A percentile compares a stretch with the other conserved stretches of the same genome.
Conservation (phyloP, 2,113 vertebrate genomes). For the Lagopus leucura region DNA sequence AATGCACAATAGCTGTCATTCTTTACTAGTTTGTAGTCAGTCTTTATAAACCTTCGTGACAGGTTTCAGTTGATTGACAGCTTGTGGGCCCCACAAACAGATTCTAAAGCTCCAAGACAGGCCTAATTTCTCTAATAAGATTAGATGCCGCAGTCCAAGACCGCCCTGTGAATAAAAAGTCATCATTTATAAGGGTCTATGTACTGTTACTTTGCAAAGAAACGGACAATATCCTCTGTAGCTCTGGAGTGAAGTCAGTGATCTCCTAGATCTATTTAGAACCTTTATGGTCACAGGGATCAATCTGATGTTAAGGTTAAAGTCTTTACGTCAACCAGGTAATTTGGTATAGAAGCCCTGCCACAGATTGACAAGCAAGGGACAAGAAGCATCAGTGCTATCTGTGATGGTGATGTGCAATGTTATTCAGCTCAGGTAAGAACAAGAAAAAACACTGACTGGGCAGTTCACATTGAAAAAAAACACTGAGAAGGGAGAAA, state of each 20-base stretch:
- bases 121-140: background rate
- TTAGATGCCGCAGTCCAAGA: background rate
- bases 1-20: background rate
- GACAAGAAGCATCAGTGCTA: background rate
- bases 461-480: background rate
- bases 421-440: background rate
- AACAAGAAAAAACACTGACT: background rate
- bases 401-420: background rate
- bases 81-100: background rate
- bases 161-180: background rate
- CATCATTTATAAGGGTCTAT: background rate
- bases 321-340: background rate
- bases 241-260: background rate
- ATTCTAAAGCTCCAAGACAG: conserved; percentile 13
- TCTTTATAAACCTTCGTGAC: background rate
- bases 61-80: conserved; percentile 1
- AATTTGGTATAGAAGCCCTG: background rate
- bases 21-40: background rate
- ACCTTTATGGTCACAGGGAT: background rate
- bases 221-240: background rate
- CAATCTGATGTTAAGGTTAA: background rate
- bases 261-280: background rate
- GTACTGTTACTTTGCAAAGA: background rate
- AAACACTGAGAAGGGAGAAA: background rate
- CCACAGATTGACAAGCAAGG: background rate